Evolutionary conservation across 2,888 invertebrate genomes (phyloP).

Genomic region (Xanthia togata): DNA sequence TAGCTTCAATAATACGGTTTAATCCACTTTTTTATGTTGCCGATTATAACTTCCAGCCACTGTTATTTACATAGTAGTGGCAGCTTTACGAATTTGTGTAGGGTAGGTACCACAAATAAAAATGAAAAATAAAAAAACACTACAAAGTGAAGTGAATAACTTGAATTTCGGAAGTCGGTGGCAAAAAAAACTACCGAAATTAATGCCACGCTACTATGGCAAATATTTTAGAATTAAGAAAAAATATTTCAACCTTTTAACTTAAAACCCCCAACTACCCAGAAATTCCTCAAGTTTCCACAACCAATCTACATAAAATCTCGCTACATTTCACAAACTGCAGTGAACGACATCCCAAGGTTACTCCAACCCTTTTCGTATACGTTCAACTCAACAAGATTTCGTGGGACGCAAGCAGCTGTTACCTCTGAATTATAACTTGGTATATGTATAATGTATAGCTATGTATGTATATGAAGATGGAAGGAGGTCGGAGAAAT

Average conservation of each 20-base stretch:
- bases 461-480: conserved; percentile 10
- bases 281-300: background rate
- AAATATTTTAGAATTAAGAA: background rate
- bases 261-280: background rate
- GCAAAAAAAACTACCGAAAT: background rate
- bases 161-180: background rate
- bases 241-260: background rate
- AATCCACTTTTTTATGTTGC: too few species aligned
- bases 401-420: conserved; percentile 38
- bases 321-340: conserved; percentile 16
- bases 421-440: conserved; percentile 40
- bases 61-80: too few species aligned
- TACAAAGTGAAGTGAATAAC: background rate
- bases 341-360: conserved; percentile 37
- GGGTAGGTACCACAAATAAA: too few species aligned
- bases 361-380: conserved; percentile 26
- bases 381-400: conserved; percentile 32
- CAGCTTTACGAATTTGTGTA: too few species aligned
- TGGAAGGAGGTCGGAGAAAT: background rate
- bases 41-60: too few species aligned
- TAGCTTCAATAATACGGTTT: too few species aligned
- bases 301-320: conserved; percentile 37
- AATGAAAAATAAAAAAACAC: background rate
- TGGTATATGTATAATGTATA: conserved; percentile 14
- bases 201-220: background rate